Evolutionary conservation across 2,797 vertebrate genomes (phyloP), one percentile per base, ranked within the genome.

Genomic region (Acomys russatus): DNA sequence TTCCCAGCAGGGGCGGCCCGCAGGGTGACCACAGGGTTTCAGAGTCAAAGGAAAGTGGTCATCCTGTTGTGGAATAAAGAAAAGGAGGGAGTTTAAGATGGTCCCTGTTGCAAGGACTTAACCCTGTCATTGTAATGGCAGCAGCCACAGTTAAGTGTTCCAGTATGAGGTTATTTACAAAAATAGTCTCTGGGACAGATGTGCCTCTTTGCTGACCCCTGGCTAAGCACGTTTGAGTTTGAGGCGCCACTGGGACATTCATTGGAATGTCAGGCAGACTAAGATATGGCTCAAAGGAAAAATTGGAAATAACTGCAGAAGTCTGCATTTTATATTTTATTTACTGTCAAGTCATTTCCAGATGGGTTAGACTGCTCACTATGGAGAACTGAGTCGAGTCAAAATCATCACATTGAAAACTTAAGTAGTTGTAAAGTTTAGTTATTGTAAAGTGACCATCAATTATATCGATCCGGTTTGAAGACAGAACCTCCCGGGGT

Each of bases 391-490:
- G 66, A 78, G 38, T 86, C 20, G 63, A 44, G 63, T 38, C 68
- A 78, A 61, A 82, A 91, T 86, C 1, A 89, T 51, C 56, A 70
- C 25, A 90, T 1, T 44, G 25, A 63, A 85, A 86, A 51, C 51
- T 35, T 56, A 80, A 49, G 49, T 59, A 18, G 18, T 49, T 22
- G 76, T 54, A 64, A 79, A 83, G 30, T 77, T 35, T 66, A 38
- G 18, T 70, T 56, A 12, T n/a, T 77, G 8, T 38, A 22, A 51
- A n/a, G 20, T 56, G 91, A 35, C 33, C 35, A 5, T 79, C 70
- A 63, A 23, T 85, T 88, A 54, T 54, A 88, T 91, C 80, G 18
- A 88, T 71, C 92, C 25, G 15, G 22, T 89, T 96, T 88, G 30
- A 22, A 73, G 82, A 56, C 3, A 35, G n/a, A 68, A 54, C 64